Evolutionary conservation across 2,888 invertebrate species (phyloP).

Genomic region (Theretra japonica): DNA sequence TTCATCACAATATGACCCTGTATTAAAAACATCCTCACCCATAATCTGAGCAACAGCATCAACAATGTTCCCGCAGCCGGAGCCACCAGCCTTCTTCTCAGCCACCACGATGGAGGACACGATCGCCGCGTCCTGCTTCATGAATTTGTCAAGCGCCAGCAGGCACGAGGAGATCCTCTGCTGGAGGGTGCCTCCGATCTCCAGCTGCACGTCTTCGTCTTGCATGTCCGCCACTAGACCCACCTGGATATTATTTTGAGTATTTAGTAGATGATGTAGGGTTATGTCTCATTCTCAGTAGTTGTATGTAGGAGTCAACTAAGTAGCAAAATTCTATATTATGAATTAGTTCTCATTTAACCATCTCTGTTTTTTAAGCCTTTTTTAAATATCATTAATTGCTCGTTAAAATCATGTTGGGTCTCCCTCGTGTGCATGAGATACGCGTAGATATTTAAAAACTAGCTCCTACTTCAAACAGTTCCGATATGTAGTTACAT

Average conservation of each 20-base stretch:
- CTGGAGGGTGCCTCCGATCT: slow-evolving; percentile 92
- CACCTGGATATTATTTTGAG: slow-evolving; percentile 64
- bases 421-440: too few relatives aligned
- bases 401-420: too few relatives aligned
- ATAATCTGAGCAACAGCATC: slow-evolving; percentile 89
- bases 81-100: slow-evolving; percentile 88
- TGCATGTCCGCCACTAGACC: slow-evolving; percentile 92
- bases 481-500: too few relatives aligned
- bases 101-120: slow-evolving; percentile 95
- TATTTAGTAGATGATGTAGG: too few relatives aligned
- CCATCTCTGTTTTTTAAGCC: too few relatives aligned
- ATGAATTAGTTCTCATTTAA: too few relatives aligned
- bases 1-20: neutral
- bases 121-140: slow-evolving; percentile 88
- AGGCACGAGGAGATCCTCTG: slow-evolving; percentile 94
- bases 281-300: too few relatives aligned
- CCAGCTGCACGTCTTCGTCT: slow-evolving; percentile 87
- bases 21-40: slow-evolving; percentile 63
- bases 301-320: too few relatives aligned
- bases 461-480: too few relatives aligned
- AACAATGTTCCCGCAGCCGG: slow-evolving; percentile 87
- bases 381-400: too few relatives aligned
- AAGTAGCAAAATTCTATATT: too few relatives aligned
- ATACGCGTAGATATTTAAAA: too few relatives aligned
- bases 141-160: slow-evolving; percentile 88